A percentile compares a stretch with the other conserved stretches of the same genome.
Conservation (phyloP, 2,797 vertebrate genomes). For the Falco columbarius region DNA sequence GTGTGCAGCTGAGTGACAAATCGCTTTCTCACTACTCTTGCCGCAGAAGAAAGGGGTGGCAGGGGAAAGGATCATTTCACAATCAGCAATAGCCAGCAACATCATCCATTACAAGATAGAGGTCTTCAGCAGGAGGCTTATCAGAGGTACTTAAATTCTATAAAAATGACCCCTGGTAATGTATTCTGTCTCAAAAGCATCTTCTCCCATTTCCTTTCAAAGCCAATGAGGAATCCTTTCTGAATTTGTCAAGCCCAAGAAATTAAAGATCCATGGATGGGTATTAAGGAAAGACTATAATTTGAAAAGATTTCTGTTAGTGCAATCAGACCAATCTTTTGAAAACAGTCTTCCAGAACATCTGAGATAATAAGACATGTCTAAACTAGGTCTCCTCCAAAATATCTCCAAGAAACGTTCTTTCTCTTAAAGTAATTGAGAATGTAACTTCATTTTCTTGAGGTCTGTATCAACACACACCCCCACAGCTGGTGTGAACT, state of each 20-base stretch:
- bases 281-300: neutral
- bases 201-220: neutral
- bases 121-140: neutral
- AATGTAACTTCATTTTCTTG: neutral
- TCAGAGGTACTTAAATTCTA: neutral
- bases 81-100: neutral
- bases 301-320: neutral
- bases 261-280: neutral
- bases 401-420: neutral
- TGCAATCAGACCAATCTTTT: neutral
- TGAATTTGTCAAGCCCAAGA: neutral
- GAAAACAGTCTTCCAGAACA: neutral
- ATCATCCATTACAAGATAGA: neutral
- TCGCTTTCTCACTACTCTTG: neutral
- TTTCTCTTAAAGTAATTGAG: neutral
- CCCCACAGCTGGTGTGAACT: neutral
- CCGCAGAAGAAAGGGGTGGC: neutral
- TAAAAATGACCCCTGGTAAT: neutral
- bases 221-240: neutral
- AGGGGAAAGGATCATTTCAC: neutral
- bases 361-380: neutral
- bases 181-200: neutral
- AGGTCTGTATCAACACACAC: neutral
- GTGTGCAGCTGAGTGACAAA: neutral
- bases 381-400: neutral